Percentiles rank a stretch among this genome's conserved stretches.
Conservation (phyloP, 2,888 invertebrate species). For the Mayetiola destructor region DNA sequence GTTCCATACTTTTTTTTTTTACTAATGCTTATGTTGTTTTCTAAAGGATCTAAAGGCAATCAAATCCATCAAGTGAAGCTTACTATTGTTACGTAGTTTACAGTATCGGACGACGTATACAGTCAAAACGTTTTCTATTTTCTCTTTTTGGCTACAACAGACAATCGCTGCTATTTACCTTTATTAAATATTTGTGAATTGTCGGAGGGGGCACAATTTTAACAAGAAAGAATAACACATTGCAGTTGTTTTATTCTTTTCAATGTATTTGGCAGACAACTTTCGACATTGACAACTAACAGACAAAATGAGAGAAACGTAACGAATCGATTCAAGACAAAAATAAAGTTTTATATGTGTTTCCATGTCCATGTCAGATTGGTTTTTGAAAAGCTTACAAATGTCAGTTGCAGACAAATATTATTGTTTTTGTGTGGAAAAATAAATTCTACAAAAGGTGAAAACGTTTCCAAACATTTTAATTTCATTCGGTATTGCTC, state of each 20-base stretch:
- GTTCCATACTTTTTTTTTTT: not conserved
- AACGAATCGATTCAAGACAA: not conserved
- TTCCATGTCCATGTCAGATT: not conserved
- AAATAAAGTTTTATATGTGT: not conserved
- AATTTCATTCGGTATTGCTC: too few relatives aligned
- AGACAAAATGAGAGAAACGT: not conserved
- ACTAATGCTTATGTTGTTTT: not conserved
- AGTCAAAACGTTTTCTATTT: not conserved
- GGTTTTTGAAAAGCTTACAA: constrained; percentile 5
- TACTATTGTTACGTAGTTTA: constrained; percentile 1
- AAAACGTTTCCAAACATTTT: too few relatives aligned
- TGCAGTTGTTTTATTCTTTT: not conserved
- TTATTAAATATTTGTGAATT: constrained; percentile 12
- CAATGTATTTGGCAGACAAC: not conserved
- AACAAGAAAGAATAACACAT: not conserved
- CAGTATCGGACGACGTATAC: not conserved
- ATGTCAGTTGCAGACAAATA: constrained; percentile 12
- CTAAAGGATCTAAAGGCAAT: not conserved
- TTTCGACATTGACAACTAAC: too few relatives aligned
- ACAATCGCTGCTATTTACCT: constrained; percentile 1
- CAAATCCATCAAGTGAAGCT: constrained; percentile 10
- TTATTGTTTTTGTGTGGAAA: constrained; percentile 8
- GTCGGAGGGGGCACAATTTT: not conserved
- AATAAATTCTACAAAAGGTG: too few relatives aligned
- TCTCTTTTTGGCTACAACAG: not conserved